A percentile compares a stretch with the other conserved stretches of the same genome.
These are phyloP conservation scores for Zosterops hypoxanthus DNA, from an alignment of 2,113 vertebrate genomes.

Conservation along the genomic window DNA sequence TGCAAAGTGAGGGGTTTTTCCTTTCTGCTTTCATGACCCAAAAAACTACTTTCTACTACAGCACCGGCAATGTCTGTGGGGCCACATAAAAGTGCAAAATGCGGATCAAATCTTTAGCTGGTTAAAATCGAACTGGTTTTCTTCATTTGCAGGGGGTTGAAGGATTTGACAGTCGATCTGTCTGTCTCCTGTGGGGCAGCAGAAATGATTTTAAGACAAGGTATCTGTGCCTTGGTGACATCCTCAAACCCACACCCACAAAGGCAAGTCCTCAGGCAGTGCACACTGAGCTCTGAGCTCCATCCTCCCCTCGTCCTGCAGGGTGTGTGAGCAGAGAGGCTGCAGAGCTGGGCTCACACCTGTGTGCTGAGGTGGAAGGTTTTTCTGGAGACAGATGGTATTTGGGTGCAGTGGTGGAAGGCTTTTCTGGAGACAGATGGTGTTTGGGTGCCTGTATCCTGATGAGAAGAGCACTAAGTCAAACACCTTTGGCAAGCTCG, in stretches of 20 bases:
- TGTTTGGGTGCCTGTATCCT: background rate
- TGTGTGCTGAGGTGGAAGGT: accelerated
- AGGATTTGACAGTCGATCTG: background rate
- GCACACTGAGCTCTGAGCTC: background rate
- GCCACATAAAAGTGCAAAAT: background rate
- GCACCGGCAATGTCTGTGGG: background rate
- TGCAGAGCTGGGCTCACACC: background rate
- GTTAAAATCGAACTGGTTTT: background rate
- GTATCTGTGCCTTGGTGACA: background rate
- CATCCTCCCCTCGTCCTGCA: background rate
- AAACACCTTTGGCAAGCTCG: background rate
- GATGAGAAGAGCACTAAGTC: background rate
- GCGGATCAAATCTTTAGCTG: background rate
- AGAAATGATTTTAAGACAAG: background rate
- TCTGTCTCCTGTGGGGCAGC: background rate
- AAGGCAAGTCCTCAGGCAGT: background rate
- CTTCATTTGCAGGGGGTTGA: background rate
- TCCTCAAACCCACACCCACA: background rate
- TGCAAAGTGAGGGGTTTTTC: background rate
- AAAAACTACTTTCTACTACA: background rate
- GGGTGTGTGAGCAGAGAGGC: background rate
- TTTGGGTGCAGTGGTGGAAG: background rate
- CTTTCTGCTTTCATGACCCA: background rate
- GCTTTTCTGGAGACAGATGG: background rate
- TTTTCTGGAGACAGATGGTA: background rate